phyloP scores from a whole-genome alignment of 2,797 vertebrate genomes.

The Simalia tracyae region DNA sequence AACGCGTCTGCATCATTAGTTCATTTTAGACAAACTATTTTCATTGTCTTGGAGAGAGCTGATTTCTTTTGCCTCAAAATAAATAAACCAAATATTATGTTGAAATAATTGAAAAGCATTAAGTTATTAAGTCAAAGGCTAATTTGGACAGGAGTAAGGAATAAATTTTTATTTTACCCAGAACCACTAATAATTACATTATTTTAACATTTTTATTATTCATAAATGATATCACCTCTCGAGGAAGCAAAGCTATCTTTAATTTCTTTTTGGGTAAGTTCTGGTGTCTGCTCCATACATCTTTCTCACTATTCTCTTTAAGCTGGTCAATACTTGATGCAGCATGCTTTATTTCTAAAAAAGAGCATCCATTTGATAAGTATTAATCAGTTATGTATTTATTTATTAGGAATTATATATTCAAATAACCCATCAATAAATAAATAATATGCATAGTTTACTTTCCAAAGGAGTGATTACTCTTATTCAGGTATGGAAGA shows the following conservation, averaged over 20 bases:
- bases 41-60: neutral
- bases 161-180: neutral
- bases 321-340: neutral
- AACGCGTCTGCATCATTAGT: neutral
- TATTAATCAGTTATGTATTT: neutral
- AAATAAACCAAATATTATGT: neutral
- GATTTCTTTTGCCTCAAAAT: neutral
- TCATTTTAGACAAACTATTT: neutral
- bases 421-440: neutral
- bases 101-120: neutral
- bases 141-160: slow-evolving; percentile 16
- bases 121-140: neutral
- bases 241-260: slow-evolving; percentile 44
- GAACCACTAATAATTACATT: neutral
- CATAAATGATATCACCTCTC: slow-evolving; percentile 39
- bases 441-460: neutral
- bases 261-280: slow-evolving; percentile 40
- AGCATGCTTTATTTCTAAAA: slow-evolving; percentile 14
- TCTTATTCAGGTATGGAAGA: neutral
- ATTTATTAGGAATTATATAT: neutral
- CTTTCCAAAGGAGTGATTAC: slow-evolving; percentile 4
- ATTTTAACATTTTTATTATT: slow-evolving; percentile 24
- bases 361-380: rapidly evolving
- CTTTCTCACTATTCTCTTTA: slow-evolving; percentile 32
- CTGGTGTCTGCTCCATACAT: slow-evolving; percentile 27